These are phyloP conservation scores for Oncorhynchus kisutch DNA, from an alignment of 2,113 vertebrate species.

Conservation along the genomic window DNA sequence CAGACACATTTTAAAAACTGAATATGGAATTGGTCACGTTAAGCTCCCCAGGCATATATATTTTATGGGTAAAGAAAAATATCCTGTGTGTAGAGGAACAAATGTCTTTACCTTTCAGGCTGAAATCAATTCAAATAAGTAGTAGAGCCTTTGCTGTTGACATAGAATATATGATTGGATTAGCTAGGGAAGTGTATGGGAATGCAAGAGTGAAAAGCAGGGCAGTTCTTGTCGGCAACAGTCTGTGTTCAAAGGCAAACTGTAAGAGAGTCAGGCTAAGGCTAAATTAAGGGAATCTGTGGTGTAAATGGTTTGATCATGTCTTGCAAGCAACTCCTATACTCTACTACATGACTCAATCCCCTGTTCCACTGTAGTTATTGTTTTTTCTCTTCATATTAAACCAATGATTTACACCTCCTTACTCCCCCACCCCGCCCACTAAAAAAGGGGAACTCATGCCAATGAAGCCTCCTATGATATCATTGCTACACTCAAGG, in stretches of 20 bases:
- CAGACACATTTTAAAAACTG: conserved; percentile 48
- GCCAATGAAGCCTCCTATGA: conserved; percentile 64
- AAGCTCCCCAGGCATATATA: conserved; percentile 16
- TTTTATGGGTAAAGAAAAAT: conserved; percentile 49
- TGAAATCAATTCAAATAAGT: conserved; percentile 11
- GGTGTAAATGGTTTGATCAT: conserved; percentile 36
- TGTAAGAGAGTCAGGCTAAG: too few relatives aligned
- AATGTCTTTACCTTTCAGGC: conserved; percentile 27
- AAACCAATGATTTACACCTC: conserved; percentile 69
- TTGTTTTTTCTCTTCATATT: conserved; percentile 33
- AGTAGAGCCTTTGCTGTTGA: conserved; percentile 14
- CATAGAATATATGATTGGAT: conserved; percentile 1
- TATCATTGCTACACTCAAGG: conserved; percentile 66
- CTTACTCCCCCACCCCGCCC: conserved; percentile 50
- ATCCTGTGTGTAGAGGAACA: conserved; percentile 30
- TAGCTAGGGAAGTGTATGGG: conserved; percentile 41
- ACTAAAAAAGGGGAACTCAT: conserved; percentile 44
- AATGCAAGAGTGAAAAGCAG: background rate
- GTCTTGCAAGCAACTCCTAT: conserved; percentile 33
- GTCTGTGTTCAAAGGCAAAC: too few relatives aligned
- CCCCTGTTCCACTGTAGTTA: conserved; percentile 38
- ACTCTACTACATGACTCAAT: conserved; percentile 38
- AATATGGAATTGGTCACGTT: conserved; percentile 41
- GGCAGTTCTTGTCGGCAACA: too few relatives aligned
- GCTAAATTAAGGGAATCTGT: background rate